Evolutionary conservation across 2,888 invertebrate genomes (phyloP).

Genomic region (Meiosimyza platycephala): DNA sequence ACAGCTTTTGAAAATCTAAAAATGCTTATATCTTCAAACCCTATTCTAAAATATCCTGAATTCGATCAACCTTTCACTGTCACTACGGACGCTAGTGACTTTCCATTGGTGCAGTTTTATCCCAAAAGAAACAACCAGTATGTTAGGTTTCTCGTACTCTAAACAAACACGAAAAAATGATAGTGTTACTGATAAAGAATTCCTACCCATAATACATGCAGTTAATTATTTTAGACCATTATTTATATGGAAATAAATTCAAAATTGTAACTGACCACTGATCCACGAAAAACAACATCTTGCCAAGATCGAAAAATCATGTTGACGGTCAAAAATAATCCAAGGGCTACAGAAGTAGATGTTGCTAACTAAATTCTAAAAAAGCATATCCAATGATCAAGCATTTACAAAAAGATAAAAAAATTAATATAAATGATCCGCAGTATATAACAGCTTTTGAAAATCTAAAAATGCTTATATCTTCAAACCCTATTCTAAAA

Average conservation of each 20-base stretch:
- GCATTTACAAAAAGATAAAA: not conserved
- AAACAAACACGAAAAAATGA: slow-evolving; percentile 13
- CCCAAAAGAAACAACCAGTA: slow-evolving; percentile 7
- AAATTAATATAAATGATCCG: slow-evolving; percentile 18
- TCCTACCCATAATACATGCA: too few species aligned
- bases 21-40: not conserved
- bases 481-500: slow-evolving; percentile 1
- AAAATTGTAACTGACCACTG: too few species aligned
- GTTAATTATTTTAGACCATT: too few species aligned
- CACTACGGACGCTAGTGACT: not conserved
- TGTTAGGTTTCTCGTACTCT: not conserved
- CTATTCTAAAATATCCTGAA: too few species aligned
- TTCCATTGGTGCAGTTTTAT: slow-evolving; percentile 11
- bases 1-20: slow-evolving; percentile 7
- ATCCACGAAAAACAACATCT: too few species aligned
- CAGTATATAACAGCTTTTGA: slow-evolving; percentile 12
- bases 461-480: not conserved
- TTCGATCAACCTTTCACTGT: not conserved
- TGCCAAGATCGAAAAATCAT: too few species aligned
- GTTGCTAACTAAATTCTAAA: too few species aligned
- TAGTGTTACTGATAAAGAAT: slow-evolving; percentile 16
- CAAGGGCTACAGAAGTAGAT: too few species aligned
- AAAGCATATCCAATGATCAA: slow-evolving; percentile 13
- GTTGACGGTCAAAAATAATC: too few species aligned
- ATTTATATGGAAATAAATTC: too few species aligned